Base-by-base conservation (phyloP, 2,113 vertebrate genomes). In the Chaenocephalus aceratus region DNA sequence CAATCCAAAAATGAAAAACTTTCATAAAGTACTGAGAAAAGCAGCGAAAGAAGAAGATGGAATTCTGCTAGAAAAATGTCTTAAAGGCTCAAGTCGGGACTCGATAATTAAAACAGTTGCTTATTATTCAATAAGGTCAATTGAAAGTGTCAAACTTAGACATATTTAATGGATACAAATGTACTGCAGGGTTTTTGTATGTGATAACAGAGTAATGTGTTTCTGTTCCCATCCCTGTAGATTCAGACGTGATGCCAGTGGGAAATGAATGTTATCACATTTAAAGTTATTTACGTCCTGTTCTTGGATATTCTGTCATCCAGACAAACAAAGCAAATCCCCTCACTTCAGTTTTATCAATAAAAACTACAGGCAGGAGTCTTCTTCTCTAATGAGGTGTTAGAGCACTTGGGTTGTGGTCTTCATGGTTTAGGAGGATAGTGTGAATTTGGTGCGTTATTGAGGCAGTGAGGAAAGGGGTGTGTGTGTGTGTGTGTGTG, bases 391-490 rank as follows among this genome's bases (percentile, higher is more conserved):
- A 53, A 87, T 83, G 60, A 90, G 67, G 81, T 83, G 83, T 64
- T 80, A 59, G 72, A 75, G 59, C 72, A 68, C 70, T 65, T 61
- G 72, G 75, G 49, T 68, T 74, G 18, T 54, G n/a, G 48, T 67
- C 26, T 4, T 51, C 64, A 15, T 69, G 80, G 75, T 63, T 82
- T 53, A 5, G 53, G 68, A 76, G 21, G 62, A 79, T 16, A 34
- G 87, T 89, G 89, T 90, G 84, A 89, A 86, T 65, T 51, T 66
- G 58, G 48, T 70, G 67, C 53, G 64, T 23, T 65, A 63, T 15
- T 53, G 65, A 54, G 49, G 82, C 66, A 30, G 34, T 44, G 52
- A 65, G 23, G 49, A 34, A 46, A 14, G 10, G 14, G 10, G 68
- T 13, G 41, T 5, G 70, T 6, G 49, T 34, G 26, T 44, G 16